A percentile compares a stretch with the other conserved stretches of the same genome.
phyloP scores from a whole-genome alignment of 1,140 invertebrate species.

The Carposina sasakii region DNA sequence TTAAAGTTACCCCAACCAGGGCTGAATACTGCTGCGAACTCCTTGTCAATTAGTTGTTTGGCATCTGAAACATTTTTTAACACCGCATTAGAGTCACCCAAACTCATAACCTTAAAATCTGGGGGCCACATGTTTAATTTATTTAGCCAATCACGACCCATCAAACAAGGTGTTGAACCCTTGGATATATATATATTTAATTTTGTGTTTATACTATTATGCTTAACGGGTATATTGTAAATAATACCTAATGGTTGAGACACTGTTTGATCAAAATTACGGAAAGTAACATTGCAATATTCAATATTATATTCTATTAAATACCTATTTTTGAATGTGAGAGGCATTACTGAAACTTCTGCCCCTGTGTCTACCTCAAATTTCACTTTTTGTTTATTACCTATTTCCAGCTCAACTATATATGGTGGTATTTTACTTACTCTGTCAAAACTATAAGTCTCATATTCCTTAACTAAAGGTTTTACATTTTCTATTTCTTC shows the following conservation, averaged over 20 bases:
- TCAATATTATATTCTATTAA: not conserved
- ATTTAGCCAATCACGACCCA: conserved; percentile 3
- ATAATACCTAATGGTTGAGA: conserved; percentile 2
- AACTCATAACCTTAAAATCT: not conserved
- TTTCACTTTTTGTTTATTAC: not conserved
- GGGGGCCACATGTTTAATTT: conserved; percentile 3
- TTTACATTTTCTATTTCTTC: not conserved
- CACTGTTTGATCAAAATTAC: conserved; percentile 5
- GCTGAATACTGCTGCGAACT: conserved; percentile 6
- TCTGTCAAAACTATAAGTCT: not conserved
- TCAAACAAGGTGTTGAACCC: not conserved
- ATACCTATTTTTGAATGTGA: not conserved
- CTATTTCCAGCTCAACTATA: not conserved
- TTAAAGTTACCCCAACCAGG: conserved; percentile 6
- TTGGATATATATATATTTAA: not conserved
- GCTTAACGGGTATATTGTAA: not conserved
- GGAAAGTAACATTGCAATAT: not conserved
- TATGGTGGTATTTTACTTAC: conserved; percentile 6
- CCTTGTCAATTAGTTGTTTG: not conserved
- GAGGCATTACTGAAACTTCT: not conserved
- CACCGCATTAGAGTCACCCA: not conserved
- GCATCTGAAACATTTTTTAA: conserved; percentile 6
- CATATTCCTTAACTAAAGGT: not conserved
- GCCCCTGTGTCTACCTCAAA: conserved; percentile 7
- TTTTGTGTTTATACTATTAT: not conserved